Percentiles rank a stretch among this genome's conserved stretches.
Conservation (phyloP, 2,888 invertebrate species). For the Brachyptera risi region DNA sequence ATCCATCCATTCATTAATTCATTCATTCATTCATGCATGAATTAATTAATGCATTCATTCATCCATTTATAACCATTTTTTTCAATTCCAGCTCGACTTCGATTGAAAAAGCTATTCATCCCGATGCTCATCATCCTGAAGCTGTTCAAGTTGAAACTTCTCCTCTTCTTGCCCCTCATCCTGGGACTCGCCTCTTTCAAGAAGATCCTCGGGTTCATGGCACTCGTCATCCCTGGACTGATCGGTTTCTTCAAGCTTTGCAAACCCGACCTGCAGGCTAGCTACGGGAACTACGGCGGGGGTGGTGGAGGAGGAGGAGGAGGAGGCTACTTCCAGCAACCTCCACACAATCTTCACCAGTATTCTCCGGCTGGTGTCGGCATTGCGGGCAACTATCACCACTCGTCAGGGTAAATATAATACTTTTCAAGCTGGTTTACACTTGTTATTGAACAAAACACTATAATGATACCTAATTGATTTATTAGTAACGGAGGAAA, state of each 20-base stretch:
- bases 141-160: slow-evolving; percentile 76
- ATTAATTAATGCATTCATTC: too few relatives aligned
- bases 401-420: too few relatives aligned
- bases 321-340: slow-evolving; percentile 39
- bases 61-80: too few relatives aligned
- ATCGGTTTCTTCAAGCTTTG: slow-evolving; percentile 84
- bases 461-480: too few relatives aligned
- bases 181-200: slow-evolving; percentile 80
- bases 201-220: slow-evolving; percentile 75
- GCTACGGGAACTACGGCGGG: slow-evolving; percentile 48
- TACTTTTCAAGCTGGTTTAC: too few relatives aligned
- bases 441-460: too few relatives aligned
- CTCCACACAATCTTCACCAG: too few relatives aligned
- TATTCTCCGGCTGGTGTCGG: slow-evolving; percentile 39
- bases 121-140: slow-evolving; percentile 77
- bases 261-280: slow-evolving; percentile 63
- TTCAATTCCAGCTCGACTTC: slow-evolving; percentile 63
- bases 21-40: too few relatives aligned
- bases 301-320: slow-evolving; percentile 64
- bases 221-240: slow-evolving; percentile 72
- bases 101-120: slow-evolving; percentile 76
- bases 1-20: too few relatives aligned
- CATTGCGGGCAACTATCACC: slow-evolving; percentile 22
- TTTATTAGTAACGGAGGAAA: too few relatives aligned
- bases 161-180: slow-evolving; percentile 77